Base-by-base conservation (phyloP, 2,888 invertebrate species). In the Drosophila austrosaltans region DNA sequence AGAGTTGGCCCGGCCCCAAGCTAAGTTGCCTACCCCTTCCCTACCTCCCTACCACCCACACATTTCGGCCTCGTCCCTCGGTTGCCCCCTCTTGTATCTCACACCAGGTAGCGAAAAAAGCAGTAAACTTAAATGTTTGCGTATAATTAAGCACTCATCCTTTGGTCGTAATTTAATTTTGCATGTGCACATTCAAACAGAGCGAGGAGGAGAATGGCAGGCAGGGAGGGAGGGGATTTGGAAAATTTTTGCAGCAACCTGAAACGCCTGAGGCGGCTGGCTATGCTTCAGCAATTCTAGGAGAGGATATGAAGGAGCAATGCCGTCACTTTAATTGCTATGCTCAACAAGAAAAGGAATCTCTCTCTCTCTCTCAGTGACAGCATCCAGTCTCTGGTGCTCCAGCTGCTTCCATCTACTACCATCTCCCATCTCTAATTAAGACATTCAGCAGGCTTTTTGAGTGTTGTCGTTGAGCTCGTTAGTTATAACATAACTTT, bases 141-240 rank as follows among this genome's bases (percentile, higher is more conserved):
- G 89, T 91, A 86, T 91, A 91, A 91, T 91, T 91, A 91, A 91
- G 91, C 91, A 90, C 92, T 91, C 92, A 92, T 92, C 90, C 91
- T 91, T 91, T 91, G 90, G 91, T 89, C 89, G 89, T 91, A 91
- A 91, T 91, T 91, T 90, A 91, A 92, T 91, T 92, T 92, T 89
- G 90, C 88, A 92, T 91, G 90, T 91, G 91, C 91, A 91, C 91
- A 91, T 90, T 48, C 48, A 25, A 84, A 74, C 83, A 81, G 82
- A 79, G 39, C 75, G 77, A 71, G 7, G 10, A 63, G 61, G 44
- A 61, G 69, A 63, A 63, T 60, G 22, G 6, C n/a, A 40, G 42
- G 22, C 22, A 36, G 5, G 42, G 40, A n/a, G 25, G 10, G 39
- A 20, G 58, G 8, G 42, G 40, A 7, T 36, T 36, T 36, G 53